A percentile compares a stretch with the other conserved stretches of the same genome.
These are phyloP conservation scores for Hyphantria cunea DNA, from an alignment of 1,140 invertebrate species.

Conservation along the genomic window DNA sequence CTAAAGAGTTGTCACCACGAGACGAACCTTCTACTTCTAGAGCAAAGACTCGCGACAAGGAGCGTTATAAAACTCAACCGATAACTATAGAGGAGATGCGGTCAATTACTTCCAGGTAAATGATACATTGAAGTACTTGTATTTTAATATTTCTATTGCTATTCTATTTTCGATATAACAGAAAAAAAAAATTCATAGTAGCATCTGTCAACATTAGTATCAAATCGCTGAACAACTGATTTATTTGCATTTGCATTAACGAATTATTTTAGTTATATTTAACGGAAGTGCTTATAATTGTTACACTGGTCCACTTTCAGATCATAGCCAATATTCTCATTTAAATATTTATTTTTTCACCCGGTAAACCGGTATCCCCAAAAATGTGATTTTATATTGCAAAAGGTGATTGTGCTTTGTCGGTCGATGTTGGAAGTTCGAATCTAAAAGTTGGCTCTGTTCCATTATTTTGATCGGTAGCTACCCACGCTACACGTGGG, in stretches of 20 bases:
- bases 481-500: conserved; percentile 46
- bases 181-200: conserved; percentile 7
- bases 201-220: conserved; percentile 17
- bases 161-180: conserved; percentile 8
- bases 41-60: conserved; percentile 78
- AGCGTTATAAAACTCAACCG: conserved; percentile 85
- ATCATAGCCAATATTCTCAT: no score
- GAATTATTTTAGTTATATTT: neutral
- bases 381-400: conserved; percentile 45
- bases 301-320: no score
- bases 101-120: conserved; percentile 81
- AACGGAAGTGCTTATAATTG: no score
- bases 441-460: conserved; percentile 57
- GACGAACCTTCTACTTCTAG: conserved; percentile 62
- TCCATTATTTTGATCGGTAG: conserved; percentile 78
- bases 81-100: conserved; percentile 85
- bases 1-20: conserved; percentile 58
- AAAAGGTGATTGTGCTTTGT: conserved; percentile 71
- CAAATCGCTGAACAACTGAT: conserved; percentile 10
- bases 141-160: neutral
- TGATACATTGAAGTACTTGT: conserved; percentile 25
- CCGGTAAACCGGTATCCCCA: conserved; percentile 33
- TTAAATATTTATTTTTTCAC: no score
- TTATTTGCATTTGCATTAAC: conserved; percentile 7
- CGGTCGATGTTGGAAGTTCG: conserved; percentile 46